Percentiles rank a stretch among this genome's conserved stretches.
phyloP scores from a whole-genome alignment of 2,113 vertebrate species.

The Onychostruthus taczanowskii region DNA sequence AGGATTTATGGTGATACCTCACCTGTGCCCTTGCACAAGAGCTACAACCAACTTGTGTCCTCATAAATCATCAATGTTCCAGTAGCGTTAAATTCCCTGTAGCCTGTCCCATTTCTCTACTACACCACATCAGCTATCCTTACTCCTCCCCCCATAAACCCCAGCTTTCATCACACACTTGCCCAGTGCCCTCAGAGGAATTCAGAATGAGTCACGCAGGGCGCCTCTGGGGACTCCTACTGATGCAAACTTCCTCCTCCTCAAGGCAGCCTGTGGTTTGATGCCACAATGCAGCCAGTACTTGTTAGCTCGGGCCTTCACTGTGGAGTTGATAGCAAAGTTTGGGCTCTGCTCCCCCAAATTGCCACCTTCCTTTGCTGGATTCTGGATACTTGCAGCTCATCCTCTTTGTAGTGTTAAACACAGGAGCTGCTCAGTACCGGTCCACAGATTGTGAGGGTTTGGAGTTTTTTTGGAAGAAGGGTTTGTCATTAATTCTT shows the following conservation, averaged over 20 bases:
- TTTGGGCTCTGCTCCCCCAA: not conserved
- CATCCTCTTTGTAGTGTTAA: not conserved
- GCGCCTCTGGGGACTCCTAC: conserved; percentile 53
- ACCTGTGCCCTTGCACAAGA: not conserved
- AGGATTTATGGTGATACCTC: not conserved
- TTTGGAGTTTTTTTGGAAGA: not conserved
- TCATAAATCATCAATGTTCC: not conserved
- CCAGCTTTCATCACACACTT: conserved; percentile 47
- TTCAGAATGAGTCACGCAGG: conserved; percentile 43
- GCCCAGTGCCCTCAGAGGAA: conserved; percentile 55
- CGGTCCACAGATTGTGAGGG: not conserved
- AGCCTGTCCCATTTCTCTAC: not conserved
- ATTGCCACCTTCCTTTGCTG: not conserved
- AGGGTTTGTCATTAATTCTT: not conserved
- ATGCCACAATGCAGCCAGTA: not conserved
- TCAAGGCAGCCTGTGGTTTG: conserved; percentile 51
- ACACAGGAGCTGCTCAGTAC: not conserved
- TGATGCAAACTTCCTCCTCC: conserved; percentile 66
- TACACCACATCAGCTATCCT: not conserved
- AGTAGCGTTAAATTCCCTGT: not conserved
- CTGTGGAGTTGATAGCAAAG: not conserved
- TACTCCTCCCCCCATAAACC: not conserved
- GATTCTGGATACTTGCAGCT: not conserved
- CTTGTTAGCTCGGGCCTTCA: not conserved
- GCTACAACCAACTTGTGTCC: not conserved